phyloP scores from a whole-genome alignment of 2,888 invertebrate genomes.

The Cerastoderma edule region DNA sequence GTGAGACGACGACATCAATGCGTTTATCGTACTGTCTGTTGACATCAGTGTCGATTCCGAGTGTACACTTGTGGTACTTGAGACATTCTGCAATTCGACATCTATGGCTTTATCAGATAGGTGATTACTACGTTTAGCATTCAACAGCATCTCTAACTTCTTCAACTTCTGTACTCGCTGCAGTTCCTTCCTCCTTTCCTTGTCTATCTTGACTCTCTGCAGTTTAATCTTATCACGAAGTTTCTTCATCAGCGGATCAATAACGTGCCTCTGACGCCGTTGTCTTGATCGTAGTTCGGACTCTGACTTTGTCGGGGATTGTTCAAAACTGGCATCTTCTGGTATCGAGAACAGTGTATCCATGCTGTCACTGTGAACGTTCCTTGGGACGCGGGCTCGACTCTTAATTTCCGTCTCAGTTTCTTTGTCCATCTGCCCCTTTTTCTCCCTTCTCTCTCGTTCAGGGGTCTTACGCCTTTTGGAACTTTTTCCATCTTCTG shows the following conservation, averaged over 20 bases:
- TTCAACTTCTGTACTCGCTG: slow-evolving; percentile 76
- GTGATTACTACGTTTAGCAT: slow-evolving; percentile 70
- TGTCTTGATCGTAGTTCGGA: slow-evolving; percentile 53
- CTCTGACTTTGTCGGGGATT: slow-evolving; percentile 57
- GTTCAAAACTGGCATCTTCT: slow-evolving; percentile 75
- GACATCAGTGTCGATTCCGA: slow-evolving; percentile 63
- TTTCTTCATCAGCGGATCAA: slow-evolving; percentile 79
- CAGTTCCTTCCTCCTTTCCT: slow-evolving; percentile 72
- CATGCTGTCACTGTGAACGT: slow-evolving; percentile 57
- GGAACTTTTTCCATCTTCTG: slow-evolving; percentile 39
- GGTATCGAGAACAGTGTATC: slow-evolving; percentile 80
- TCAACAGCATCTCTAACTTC: slow-evolving; percentile 74
- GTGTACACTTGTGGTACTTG: slow-evolving; percentile 69
- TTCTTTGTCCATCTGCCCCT: slow-evolving; percentile 27
- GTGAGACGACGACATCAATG: slow-evolving; percentile 35
- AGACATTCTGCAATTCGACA: slow-evolving; percentile 71
- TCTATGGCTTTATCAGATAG: slow-evolving; percentile 70
- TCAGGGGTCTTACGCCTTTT: slow-evolving; percentile 46
- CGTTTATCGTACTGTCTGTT: slow-evolving; percentile 57
- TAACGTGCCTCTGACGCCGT: slow-evolving; percentile 63
- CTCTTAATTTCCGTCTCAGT: slow-evolving; percentile 45
- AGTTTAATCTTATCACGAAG: slow-evolving; percentile 76
- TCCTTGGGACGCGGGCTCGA: slow-evolving; percentile 21
- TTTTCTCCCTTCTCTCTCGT: slow-evolving; percentile 30
- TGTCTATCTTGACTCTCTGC: slow-evolving; percentile 78